These are phyloP conservation scores for Sula dactylatra DNA, from an alignment of 2,113 vertebrate genomes.

Conservation along the genomic window DNA sequence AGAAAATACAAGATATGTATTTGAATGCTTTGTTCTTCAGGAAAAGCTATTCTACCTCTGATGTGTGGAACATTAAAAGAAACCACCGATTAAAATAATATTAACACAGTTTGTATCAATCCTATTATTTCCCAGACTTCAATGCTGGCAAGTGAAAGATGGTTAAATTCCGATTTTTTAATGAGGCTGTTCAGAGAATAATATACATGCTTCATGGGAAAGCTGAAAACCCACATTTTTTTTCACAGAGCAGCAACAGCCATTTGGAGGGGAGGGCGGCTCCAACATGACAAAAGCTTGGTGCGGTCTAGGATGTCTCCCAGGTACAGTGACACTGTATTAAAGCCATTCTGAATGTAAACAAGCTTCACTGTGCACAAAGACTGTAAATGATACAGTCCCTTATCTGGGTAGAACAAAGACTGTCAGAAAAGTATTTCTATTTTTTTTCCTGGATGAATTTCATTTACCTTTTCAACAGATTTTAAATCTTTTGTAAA, in stretches of 20 bases:
- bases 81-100: conserved; percentile 30
- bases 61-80: neutral
- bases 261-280: neutral
- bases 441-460: conserved; percentile 10
- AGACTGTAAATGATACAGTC: conserved; percentile 26
- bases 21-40: conserved; percentile 1
- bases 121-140: neutral
- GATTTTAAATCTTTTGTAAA: conserved; percentile 55
- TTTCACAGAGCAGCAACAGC: neutral
- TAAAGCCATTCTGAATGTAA: neutral
- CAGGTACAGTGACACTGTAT: neutral
- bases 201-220: neutral
- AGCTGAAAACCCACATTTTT: neutral
- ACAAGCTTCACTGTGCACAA: neutral
- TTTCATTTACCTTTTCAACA: conserved; percentile 48
- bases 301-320: neutral
- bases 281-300: neutral
- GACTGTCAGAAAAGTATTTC: conserved; percentile 22
- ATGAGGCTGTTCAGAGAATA: neutral
- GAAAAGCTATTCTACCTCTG: neutral
- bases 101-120: neutral
- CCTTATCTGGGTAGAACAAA: conserved; percentile 49
- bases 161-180: neutral
- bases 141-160: neutral
- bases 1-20: neutral